Percentiles rank a stretch among this genome's conserved stretches.
These are phyloP conservation scores for Acanthisitta chloris DNA, from an alignment of 2,113 vertebrate species.

Conservation along the genomic window DNA sequence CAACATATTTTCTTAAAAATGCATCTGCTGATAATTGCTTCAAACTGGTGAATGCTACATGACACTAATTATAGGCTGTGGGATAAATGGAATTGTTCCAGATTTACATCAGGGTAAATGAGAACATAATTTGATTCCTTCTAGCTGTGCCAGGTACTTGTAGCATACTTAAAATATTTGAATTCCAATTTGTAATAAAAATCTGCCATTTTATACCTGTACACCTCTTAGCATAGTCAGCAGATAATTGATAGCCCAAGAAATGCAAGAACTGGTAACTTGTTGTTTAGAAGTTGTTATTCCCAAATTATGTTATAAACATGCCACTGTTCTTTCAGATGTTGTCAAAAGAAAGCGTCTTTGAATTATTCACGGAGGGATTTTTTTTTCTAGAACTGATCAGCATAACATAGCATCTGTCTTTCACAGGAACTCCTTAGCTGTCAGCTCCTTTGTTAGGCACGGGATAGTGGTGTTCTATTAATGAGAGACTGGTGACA, in stretches of 20 bases:
- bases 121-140: constrained; percentile 54
- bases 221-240: constrained; percentile 25
- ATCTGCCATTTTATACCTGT: constrained; percentile 10
- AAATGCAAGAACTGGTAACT: background rate
- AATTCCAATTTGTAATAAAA: constrained; percentile 6
- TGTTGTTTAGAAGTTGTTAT: constrained; percentile 1
- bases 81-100: constrained; percentile 45
- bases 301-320: constrained; percentile 37
- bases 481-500: constrained; percentile 35
- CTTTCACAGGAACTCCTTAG: constrained; percentile 42
- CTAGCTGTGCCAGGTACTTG: constrained; percentile 30
- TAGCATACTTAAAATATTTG: constrained; percentile 1
- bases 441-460: constrained; percentile 54
- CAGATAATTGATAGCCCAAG: constrained; percentile 22
- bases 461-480: background rate
- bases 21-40: background rate
- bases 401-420: constrained; percentile 47
- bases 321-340: constrained; percentile 36
- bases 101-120: constrained; percentile 50
- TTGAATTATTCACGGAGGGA: constrained; percentile 14
- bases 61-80: constrained; percentile 33
- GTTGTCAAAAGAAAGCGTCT: constrained; percentile 54
- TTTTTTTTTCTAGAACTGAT: background rate
- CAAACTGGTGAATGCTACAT: background rate
- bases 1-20: background rate